Evolutionary conservation across 2,888 invertebrate genomes (phyloP).

Genomic region (Eueremaeus valkanovi): DNA sequence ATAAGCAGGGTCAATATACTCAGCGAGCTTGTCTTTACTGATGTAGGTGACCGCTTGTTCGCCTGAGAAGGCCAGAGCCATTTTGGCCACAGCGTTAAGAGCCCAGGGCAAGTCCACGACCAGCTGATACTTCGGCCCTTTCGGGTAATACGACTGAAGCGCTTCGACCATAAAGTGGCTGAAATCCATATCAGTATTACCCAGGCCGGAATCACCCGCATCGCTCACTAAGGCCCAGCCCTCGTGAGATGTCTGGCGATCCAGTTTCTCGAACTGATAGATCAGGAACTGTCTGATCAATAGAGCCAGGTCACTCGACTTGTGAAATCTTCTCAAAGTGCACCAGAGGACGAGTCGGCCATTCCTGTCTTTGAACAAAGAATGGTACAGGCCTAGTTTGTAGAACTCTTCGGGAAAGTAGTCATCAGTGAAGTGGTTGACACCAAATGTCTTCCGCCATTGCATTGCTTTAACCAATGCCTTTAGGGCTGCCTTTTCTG

Average conservation of each 20-base stretch:
- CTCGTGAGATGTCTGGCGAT: constrained; percentile 23
- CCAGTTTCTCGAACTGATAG: constrained; percentile 29
- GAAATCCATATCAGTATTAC: constrained; percentile 71
- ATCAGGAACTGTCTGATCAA: constrained; percentile 33
- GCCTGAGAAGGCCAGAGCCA: constrained; percentile 32
- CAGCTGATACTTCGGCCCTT: constrained; percentile 49
- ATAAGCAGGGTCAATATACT: constrained; percentile 31
- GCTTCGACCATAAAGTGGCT: constrained; percentile 78
- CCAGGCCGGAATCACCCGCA: constrained; percentile 24
- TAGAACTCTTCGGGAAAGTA: constrained; percentile 41
- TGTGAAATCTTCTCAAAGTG: background rate
- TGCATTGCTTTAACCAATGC: constrained; percentile 30
- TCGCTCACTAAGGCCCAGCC: constrained; percentile 38
- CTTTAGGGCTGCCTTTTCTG: constrained; percentile 19
- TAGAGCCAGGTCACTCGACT: constrained; percentile 23
- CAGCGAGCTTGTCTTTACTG: constrained; percentile 21
- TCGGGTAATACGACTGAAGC: constrained; percentile 83
- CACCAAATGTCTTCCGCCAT: constrained; percentile 38
- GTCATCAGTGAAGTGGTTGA: constrained; percentile 27
- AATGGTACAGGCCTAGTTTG: background rate
- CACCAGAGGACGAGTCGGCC: background rate
- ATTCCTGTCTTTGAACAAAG: background rate
- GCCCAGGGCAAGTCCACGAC: constrained; percentile 43
- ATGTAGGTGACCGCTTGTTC: constrained; percentile 23
- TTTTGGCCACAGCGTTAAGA: no score